phyloP scores from a whole-genome alignment of 2,888 invertebrate genomes.

The Pristionchus maxplancki region DNA sequence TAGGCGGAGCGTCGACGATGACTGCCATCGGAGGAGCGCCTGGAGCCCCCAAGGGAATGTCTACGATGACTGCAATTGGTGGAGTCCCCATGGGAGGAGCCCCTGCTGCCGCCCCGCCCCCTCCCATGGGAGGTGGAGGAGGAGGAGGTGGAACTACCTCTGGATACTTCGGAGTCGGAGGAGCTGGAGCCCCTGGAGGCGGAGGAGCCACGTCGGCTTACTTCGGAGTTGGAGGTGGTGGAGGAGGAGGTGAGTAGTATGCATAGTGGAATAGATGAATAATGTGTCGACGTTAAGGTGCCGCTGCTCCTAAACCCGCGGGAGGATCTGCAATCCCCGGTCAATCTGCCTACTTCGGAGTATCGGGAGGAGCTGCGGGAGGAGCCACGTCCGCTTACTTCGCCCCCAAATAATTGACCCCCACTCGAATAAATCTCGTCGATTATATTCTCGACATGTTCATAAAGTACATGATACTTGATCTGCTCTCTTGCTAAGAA shows the following conservation, averaged over 20 bases:
- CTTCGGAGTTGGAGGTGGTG: slow-evolving; percentile 63
- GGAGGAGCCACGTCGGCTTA: slow-evolving; percentile 58
- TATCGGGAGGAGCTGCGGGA: slow-evolving; percentile 56
- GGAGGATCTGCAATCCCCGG: slow-evolving; percentile 56
- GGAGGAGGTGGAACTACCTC: slow-evolving; percentile 56
- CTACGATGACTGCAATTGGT: slow-evolving; percentile 57
- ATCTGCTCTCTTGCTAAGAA: background rate
- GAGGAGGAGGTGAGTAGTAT: slow-evolving; percentile 54
- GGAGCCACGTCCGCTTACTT: slow-evolving; percentile 69
- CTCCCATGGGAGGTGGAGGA: slow-evolving; percentile 49
- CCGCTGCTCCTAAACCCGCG: slow-evolving; percentile 52
- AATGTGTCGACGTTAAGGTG: slow-evolving; percentile 27
- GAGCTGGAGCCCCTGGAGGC: slow-evolving; percentile 53
- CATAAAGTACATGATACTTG: slow-evolving; percentile 45
- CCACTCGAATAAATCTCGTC: slow-evolving; percentile 45
- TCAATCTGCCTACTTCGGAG: slow-evolving; percentile 58
- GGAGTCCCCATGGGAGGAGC: slow-evolving; percentile 54
- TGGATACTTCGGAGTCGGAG: slow-evolving; percentile 61
- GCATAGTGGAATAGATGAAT: slow-evolving; percentile 34
- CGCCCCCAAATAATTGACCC: slow-evolving; percentile 61
- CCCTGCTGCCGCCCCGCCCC: slow-evolving; percentile 26
- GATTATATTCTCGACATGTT: slow-evolving; percentile 43
- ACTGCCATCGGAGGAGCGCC: slow-evolving; percentile 66
- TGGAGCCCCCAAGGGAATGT: slow-evolving; percentile 53
- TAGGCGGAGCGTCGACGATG: slow-evolving; percentile 63